Conservation (phyloP, 2,113 vertebrate genomes). For the Labeo rohita region DNA sequence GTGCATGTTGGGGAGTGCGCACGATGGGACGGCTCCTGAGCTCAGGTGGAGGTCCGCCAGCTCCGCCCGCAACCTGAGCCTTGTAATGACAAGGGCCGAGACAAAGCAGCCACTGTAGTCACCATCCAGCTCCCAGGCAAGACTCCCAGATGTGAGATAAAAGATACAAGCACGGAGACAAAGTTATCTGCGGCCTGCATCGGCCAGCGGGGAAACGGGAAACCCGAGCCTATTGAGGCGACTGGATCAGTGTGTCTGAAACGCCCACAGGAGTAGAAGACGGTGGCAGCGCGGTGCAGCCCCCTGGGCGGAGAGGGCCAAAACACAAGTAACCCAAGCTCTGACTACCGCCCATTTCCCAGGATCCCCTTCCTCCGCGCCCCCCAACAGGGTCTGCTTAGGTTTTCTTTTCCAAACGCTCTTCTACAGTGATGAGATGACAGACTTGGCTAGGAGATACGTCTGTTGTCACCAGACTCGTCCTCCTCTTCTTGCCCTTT, state of each 20-base stretch:
- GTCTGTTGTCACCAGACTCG: slow-evolving; percentile 54
- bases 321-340: slow-evolving; percentile 61
- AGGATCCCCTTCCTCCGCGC: slow-evolving; percentile 51
- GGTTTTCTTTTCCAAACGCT: slow-evolving; percentile 51
- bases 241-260: slow-evolving; percentile 54
- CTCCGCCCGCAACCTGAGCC: slow-evolving; percentile 62
- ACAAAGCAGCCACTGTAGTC: slow-evolving; percentile 65
- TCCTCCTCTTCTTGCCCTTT: slow-evolving; percentile 45
- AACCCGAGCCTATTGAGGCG: slow-evolving; percentile 66
- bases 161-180: slow-evolving; percentile 73
- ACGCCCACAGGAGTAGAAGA: slow-evolving; percentile 60
- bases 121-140: slow-evolving; percentile 63
- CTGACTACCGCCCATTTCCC: slow-evolving; percentile 56
- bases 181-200: slow-evolving; percentile 71
- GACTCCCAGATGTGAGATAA: slow-evolving; percentile 67
- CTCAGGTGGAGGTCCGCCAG: slow-evolving; percentile 44
- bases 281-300: slow-evolving; percentile 50
- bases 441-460: slow-evolving; percentile 53
- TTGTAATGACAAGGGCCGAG: slow-evolving; percentile 63
- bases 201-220: slow-evolving; percentile 53
- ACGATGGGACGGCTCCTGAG: neutral
- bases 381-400: slow-evolving; percentile 20
- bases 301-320: slow-evolving; percentile 57
- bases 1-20: neutral
- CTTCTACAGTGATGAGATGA: slow-evolving; percentile 49